These are phyloP conservation scores for Brachyptera putata DNA, from an alignment of 2,888 invertebrate genomes.

Conservation along the genomic window DNA sequence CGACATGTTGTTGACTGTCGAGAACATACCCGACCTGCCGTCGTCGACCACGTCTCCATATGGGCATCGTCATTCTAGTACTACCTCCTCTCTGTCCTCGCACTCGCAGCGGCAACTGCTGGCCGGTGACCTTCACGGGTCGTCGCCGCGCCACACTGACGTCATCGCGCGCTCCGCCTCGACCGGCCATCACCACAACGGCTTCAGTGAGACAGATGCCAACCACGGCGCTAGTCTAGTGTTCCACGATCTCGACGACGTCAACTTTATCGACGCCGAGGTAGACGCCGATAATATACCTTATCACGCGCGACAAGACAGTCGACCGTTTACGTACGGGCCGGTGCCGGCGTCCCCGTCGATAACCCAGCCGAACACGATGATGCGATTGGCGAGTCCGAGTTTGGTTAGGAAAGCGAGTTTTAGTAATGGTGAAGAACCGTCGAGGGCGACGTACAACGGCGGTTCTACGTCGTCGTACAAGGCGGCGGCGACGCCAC, in stretches of 20 bases:
- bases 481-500: slow-evolving; percentile 28
- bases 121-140: slow-evolving; percentile 22
- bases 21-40: slow-evolving; percentile 63
- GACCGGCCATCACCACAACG: slow-evolving; percentile 18
- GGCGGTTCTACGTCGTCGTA: slow-evolving; percentile 42
- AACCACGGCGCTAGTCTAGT: background rate
- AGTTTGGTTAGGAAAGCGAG: slow-evolving; percentile 74
- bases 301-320: slow-evolving; percentile 87
- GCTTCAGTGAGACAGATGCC: slow-evolving; percentile 15
- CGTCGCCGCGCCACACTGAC: slow-evolving; percentile 10
- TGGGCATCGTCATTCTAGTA: slow-evolving; percentile 18
- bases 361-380: slow-evolving; percentile 36
- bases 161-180: slow-evolving; percentile 20
- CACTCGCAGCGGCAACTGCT: too few species aligned
- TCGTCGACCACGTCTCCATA: slow-evolving; percentile 22
- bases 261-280: slow-evolving; percentile 45
- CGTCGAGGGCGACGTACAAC: slow-evolving; percentile 40
- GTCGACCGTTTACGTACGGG: slow-evolving; percentile 86
- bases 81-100: slow-evolving; percentile 11
- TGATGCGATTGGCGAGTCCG: slow-evolving; percentile 75
- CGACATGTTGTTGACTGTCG: slow-evolving; percentile 83
- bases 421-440: slow-evolving; percentile 43
- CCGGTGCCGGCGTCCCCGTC: slow-evolving; percentile 48
- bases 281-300: slow-evolving; percentile 67
- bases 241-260: slow-evolving; percentile 11